Conservation (phyloP, 2,888 invertebrate genomes). For the Eledone cirrhosa region DNA sequence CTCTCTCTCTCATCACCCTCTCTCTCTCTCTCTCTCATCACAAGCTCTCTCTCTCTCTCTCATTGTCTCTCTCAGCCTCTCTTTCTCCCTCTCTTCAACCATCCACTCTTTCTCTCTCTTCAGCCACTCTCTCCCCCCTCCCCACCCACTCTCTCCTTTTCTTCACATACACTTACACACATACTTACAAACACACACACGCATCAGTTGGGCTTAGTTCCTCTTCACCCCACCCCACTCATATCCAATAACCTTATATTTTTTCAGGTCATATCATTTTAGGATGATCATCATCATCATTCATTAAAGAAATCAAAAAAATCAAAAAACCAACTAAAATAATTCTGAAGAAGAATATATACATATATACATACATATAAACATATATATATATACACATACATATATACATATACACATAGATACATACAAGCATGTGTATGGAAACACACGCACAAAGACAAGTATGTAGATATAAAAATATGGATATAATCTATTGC, state of each 20-base stretch:
- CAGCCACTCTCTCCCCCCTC: neutral
- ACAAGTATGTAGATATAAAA: neutral
- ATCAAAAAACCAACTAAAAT: too few relatives aligned
- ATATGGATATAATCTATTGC: neutral
- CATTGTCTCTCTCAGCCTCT: neutral
- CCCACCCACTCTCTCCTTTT: conserved; percentile 1
- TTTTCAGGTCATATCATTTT: too few relatives aligned
- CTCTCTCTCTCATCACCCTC: neutral
- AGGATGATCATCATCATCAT: too few relatives aligned
- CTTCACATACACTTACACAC: neutral
- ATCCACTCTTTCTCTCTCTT: neutral
- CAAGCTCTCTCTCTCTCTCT: neutral
- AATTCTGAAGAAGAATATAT: too few relatives aligned
- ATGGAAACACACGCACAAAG: neutral
- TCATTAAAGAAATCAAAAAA: too few relatives aligned
- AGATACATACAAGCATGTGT: neutral
- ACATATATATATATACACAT: too few relatives aligned
- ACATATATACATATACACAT: too few relatives aligned
- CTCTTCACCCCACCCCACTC: too few relatives aligned
- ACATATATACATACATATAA: too few relatives aligned
- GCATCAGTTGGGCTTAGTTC: too few relatives aligned
- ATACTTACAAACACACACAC: too few relatives aligned
- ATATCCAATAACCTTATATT: too few relatives aligned
- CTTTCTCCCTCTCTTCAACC: conserved; percentile 6
- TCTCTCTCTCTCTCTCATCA: conserved; percentile 19